Evolutionary conservation across 2,797 vertebrate genomes (phyloP).

Genomic region (Manis javanica): DNA sequence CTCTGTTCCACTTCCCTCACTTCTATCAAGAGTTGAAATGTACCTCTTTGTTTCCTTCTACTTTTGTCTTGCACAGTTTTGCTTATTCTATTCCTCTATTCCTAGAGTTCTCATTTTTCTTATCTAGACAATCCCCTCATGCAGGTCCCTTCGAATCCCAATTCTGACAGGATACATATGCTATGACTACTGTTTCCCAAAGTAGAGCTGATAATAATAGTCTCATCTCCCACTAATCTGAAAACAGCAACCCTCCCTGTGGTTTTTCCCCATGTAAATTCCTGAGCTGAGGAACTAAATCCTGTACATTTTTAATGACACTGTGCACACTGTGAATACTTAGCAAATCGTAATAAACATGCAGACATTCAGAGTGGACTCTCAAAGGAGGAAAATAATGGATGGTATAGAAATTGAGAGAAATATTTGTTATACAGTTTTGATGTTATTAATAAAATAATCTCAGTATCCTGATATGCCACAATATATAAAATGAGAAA

Average conservation of each 20-base stretch:
- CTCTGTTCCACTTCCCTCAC: not conserved
- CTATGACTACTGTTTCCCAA: slow-evolving; percentile 34
- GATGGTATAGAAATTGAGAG: not conserved
- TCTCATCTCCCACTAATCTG: not conserved
- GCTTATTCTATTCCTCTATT: slow-evolving; percentile 27
- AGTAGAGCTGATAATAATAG: slow-evolving; percentile 18
- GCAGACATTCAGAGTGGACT: not conserved
- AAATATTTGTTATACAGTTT: slow-evolving; percentile 9
- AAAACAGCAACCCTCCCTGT: not conserved
- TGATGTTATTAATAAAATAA: not conserved
- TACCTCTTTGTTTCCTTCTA: slow-evolving; percentile 28
- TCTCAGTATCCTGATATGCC: not conserved
- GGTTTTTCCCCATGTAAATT: not conserved
- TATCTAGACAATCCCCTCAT: not conserved
- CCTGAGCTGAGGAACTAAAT: not conserved
- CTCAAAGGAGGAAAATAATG: not conserved
- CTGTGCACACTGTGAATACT: not conserved
- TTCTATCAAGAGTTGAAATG: not conserved
- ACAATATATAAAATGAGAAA: slow-evolving; percentile 15
- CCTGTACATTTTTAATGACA: not conserved
- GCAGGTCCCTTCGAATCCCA: not conserved
- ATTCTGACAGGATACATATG: not conserved
- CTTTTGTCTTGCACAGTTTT: not conserved
- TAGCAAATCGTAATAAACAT: not conserved
- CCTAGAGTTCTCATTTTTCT: slow-evolving; percentile 29